Evolutionary conservation across 2,113 vertebrate species (phyloP), one percentile per base, ranked within the genome.

Genomic region (Sciurus niger): DNA sequence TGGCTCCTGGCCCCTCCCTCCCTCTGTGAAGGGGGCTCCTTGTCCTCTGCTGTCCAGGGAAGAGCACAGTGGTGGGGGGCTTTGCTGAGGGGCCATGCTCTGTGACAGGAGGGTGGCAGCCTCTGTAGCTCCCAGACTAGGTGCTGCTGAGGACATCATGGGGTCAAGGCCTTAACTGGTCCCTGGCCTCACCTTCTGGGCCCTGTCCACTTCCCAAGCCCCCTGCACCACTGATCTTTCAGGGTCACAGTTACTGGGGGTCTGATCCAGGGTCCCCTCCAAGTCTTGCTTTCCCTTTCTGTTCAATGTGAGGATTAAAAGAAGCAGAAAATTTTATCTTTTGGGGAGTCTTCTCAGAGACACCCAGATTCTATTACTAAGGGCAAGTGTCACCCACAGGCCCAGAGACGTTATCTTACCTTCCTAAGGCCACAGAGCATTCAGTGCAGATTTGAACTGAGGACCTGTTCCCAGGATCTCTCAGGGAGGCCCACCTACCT

Each of bases 401-500:
- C 34, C 37, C 70, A 76, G 83, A 70, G 89, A 79, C 3, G 22
- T 25, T 68, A 32, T 46, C 20, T 58, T 73, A 55, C 60, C 46
- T 40, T 72, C 48, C n/a, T 30, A 70, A 92, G 78, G 78, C 30
- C 58, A 48, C 67, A 37, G 58, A 37, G 43, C 25, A 6, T 63
- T 89, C 14, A 6, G 11, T 70, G 9, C 24, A 40, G 28, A 55
- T 46, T 34, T 25, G 77, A 68, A 65, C 0, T 8, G 63, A 89
- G 11, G 63, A 68, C 11, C 4, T 25, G 8, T 34, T 84, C 63
- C 37, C 13, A 43, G 65, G n/a, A 40, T 17, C n/a, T 70, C 34
- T 53, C 32, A 43, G 40, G 34, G 6, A n/a, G n/a, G 10, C 2
- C 4, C 1, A 4, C 14, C 22, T 17, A 16, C 16, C 4, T 9